Percentiles rank a stretch among this genome's conserved stretches.
Evolutionary conservation across 2,888 invertebrate genomes (phyloP).

Genomic region (Brenthis daphne): DNA sequence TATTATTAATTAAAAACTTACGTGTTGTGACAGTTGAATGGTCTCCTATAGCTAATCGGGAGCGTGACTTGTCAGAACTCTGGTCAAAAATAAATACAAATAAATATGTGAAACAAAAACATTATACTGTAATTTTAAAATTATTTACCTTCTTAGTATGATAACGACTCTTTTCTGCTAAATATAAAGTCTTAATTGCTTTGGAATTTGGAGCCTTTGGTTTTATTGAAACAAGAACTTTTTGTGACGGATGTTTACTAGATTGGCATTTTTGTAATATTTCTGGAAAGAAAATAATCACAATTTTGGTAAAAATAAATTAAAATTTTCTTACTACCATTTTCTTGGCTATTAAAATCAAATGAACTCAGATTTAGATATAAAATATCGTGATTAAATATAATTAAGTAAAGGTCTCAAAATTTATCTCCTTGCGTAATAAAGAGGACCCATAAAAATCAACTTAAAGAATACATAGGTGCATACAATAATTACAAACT

Average conservation of each 20-base stretch:
- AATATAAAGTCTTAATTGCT: conserved; percentile 64
- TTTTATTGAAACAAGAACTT: conserved; percentile 66
- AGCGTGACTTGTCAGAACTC: conserved; percentile 62
- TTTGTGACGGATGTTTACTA: conserved; percentile 54
- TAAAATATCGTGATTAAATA: too few species aligned
- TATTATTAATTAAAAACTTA: conserved; percentile 47
- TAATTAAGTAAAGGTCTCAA: too few species aligned
- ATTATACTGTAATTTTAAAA: conserved; percentile 2
- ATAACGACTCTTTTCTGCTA: conserved; percentile 64
- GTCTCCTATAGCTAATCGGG: conserved; percentile 68
- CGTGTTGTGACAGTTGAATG: conserved; percentile 64
- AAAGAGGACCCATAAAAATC: too few species aligned
- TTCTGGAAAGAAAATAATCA: conserved; percentile 49
- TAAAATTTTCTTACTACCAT: background rate
- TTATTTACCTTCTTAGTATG: conserved; percentile 56
- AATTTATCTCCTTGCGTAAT: too few species aligned
- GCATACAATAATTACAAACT: conserved; percentile 17
- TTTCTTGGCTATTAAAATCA: too few species aligned
- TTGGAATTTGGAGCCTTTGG: conserved; percentile 51
- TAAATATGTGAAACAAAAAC: background rate
- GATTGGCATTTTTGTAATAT: conserved; percentile 57
- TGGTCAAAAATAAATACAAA: conserved; percentile 38
- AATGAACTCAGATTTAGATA: too few species aligned
- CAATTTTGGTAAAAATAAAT: background rate
- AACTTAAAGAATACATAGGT: background rate